A percentile compares a stretch with the other conserved stretches of the same genome.
phyloP scores from a whole-genome alignment of 2,888 invertebrate species.

The Zelleria hepariella region DNA sequence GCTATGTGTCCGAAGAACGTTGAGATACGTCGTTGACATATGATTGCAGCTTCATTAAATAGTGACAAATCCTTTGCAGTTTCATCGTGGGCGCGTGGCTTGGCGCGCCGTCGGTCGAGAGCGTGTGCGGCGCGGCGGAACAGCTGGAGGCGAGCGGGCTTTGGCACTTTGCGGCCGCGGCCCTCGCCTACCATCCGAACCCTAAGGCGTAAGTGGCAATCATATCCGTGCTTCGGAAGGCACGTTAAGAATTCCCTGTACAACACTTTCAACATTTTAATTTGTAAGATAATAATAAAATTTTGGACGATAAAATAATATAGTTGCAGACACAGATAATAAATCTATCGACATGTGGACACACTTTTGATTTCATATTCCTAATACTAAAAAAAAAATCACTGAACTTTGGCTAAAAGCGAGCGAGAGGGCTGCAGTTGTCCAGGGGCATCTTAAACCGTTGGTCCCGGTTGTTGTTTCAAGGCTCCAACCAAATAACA shows the following conservation, averaged over 20 bases:
- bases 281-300: neutral
- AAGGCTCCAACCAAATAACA: too few species aligned
- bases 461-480: too few species aligned
- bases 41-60: neutral
- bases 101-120: conserved; percentile 24
- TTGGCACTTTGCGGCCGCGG: conserved; percentile 92
- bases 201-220: conserved; percentile 36
- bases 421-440: too few species aligned
- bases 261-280: neutral
- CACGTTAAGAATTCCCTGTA: conserved; percentile 13
- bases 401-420: too few species aligned
- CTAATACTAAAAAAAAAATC: too few species aligned
- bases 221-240: too few species aligned
- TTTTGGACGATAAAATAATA: too few species aligned
- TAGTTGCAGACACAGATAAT: too few species aligned
- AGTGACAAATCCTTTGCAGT: conserved; percentile 19
- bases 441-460: too few species aligned
- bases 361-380: too few species aligned
- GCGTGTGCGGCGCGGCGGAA: conserved; percentile 76
- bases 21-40: too few species aligned
- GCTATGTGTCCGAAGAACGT: neutral
- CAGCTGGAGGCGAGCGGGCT: conserved; percentile 86
- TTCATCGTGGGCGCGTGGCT: conserved; percentile 52
- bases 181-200: conserved; percentile 78
- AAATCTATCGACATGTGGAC: too few species aligned